These are phyloP conservation scores for Lucilia sericata DNA, from an alignment of 1,140 invertebrate genomes.

Conservation along the genomic window DNA sequence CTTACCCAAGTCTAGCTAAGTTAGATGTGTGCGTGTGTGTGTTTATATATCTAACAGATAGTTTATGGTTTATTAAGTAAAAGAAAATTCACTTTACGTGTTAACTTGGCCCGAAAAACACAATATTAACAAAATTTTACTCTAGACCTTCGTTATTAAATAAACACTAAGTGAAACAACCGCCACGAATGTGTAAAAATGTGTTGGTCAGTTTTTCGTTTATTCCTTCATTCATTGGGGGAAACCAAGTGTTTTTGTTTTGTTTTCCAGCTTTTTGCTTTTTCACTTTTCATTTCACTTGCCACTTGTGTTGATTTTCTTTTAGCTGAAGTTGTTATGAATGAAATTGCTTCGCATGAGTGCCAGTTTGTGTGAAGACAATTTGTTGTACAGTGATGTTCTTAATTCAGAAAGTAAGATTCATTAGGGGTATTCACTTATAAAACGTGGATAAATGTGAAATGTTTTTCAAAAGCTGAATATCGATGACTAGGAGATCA, in stretches of 20 bases:
- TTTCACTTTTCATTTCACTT: conserved; percentile 1
- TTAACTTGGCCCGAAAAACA: neutral
- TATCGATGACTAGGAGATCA: too few species aligned
- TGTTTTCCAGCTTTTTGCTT: neutral
- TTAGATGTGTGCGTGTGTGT: neutral
- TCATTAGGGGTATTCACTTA: too few species aligned
- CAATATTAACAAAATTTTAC: neutral
- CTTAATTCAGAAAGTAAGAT: too few species aligned
- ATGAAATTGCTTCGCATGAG: too few species aligned
- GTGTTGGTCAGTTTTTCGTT: neutral
- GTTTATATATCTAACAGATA: neutral
- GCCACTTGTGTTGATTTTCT: neutral
- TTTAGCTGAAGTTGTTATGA: too few species aligned
- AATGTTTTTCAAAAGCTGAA: too few species aligned
- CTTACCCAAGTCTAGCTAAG: neutral
- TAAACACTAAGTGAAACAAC: neutral
- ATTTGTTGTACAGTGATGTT: too few species aligned
- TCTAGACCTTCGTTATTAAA: conserved; percentile 18
- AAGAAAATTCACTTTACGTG: conserved; percentile 19
- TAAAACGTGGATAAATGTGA: too few species aligned
- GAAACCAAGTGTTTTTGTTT: neutral
- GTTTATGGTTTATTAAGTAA: neutral
- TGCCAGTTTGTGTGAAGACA: too few species aligned
- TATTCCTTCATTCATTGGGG: neutral
- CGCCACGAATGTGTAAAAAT: neutral